Conservation (phyloP, 2,888 invertebrate species). For the Lomographa bimaculata region DNA sequence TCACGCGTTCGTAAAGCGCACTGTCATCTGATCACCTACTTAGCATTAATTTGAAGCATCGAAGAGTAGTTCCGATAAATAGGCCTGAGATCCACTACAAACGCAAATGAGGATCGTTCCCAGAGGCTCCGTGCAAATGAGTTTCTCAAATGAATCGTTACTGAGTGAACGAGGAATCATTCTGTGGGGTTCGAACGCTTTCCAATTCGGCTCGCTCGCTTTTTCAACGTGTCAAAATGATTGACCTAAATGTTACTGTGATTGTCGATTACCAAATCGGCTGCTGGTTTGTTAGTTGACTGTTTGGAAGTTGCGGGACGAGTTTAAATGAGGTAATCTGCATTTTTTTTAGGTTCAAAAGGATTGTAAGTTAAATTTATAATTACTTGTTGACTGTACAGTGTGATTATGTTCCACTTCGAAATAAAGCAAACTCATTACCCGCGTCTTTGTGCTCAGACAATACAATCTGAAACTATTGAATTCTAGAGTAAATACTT, state of each 20-base stretch:
- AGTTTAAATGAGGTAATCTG: too few species aligned
- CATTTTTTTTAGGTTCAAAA: too few species aligned
- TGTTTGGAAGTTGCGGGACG: slow-evolving; percentile 4
- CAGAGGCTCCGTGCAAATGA: slow-evolving; percentile 66
- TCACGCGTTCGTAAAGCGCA: too few species aligned
- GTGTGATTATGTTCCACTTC: background rate
- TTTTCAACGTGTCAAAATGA: slow-evolving; percentile 44
- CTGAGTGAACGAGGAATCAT: slow-evolving; percentile 70
- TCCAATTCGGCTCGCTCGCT: slow-evolving; percentile 57
- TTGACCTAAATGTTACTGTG: slow-evolving; percentile 37
- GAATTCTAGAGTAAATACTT: too few species aligned
- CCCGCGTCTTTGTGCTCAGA: too few species aligned
- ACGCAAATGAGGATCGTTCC: slow-evolving; percentile 72
- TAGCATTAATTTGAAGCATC: too few species aligned
- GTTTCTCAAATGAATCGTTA: slow-evolving; percentile 77
- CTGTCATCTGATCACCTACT: too few species aligned
- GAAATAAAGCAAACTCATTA: too few species aligned
- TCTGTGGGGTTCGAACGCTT: slow-evolving; percentile 52
- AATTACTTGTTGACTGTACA: too few species aligned
- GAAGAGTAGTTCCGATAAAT: too few species aligned
- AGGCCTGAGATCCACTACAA: slow-evolving; percentile 47
- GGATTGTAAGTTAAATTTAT: too few species aligned
- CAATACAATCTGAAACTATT: too few species aligned
- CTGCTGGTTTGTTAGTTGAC: slow-evolving; percentile 11
- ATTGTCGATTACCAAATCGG: slow-evolving; percentile 24